Percentiles rank a stretch among this genome's conserved stretches.
phyloP scores from a whole-genome alignment of 2,797 vertebrate species.

The Decapterus maruadsi region DNA sequence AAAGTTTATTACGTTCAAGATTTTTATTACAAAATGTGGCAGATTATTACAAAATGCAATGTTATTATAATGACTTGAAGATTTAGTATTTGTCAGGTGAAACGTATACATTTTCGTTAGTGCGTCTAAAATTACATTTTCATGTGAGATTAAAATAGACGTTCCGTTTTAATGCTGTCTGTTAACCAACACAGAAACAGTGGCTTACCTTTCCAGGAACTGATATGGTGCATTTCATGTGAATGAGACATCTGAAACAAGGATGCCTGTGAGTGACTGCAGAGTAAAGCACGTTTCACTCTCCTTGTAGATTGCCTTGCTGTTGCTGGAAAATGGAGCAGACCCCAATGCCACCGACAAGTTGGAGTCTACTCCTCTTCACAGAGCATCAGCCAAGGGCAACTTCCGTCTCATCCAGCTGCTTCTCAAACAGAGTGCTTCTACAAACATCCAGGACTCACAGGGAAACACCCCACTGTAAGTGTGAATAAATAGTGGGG shows the following conservation, averaged over 20 bases:
- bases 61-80: no score
- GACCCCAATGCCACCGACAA: conserved; percentile 94
- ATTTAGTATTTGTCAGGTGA: not conserved
- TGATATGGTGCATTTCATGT: not conserved
- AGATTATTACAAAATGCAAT: no score
- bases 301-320: conserved; percentile 89
- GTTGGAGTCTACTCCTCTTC: conserved; percentile 92
- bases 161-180: conserved; percentile 12
- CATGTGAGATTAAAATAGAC: not conserved
- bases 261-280: not conserved
- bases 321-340: conserved; percentile 93
- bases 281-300: not conserved
- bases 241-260: conserved; percentile 7
- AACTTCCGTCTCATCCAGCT: conserved; percentile 94
- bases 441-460: conserved; percentile 94
- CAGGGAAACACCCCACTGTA: conserved; percentile 98
- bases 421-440: conserved; percentile 93
- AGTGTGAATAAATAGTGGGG: conserved; percentile 29
- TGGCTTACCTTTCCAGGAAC: not conserved
- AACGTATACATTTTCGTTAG: not conserved
- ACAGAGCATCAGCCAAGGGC: conserved; percentile 95
- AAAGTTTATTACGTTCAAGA: no score
- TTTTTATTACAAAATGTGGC: no score
- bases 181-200: not conserved
- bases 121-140: not conserved